Evolutionary conservation across 2,888 invertebrate genomes (phyloP), one percentile per base, ranked within the genome.

Genomic region (Mythimna vitellina): DNA sequence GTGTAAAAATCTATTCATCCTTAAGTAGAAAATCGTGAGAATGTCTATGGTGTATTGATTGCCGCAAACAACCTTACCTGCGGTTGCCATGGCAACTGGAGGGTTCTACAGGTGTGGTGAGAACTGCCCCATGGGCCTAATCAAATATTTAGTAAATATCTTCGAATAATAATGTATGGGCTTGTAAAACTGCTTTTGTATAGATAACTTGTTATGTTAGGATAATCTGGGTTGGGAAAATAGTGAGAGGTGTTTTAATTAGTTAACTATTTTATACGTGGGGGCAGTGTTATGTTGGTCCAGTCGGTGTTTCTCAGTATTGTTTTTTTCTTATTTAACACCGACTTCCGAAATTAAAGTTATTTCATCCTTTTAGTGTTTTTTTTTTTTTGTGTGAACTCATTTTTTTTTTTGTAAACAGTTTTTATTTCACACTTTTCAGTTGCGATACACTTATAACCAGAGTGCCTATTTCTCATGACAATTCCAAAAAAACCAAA

Each of bases 41-140:
- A 68, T 71, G 10, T 69, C 65, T 66, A 61, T 75, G 65, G 68
- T 66, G 65, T 82, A 81, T 79, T 61, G 80, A 82, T 79, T 79
- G 56, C 75, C 35, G 51, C 54, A 56, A 70, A 67, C 57, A 71
- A 65, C 79, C 82, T 64, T 70, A 78, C 66, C 72, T 81, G 25
- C 42, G 61, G 84, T 82, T 51, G 12, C 69, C 64, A 82, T 84
- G 69, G 70, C 62, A 69, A 84, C 84, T 25, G 22, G 10, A 64
- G 64, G 79, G 79, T 74, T 78, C 82, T 6, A 80, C 83, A 78
- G 79, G 80, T 80, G 82, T 60, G 68, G 64, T 25, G 38, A 42
- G 49, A 57, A 64, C 80, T 66, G 66, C 82, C 79, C 73, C 80
- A 4, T 51, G 74, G 65, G 82, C 79, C 79, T 82, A 62, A 70